Evolutionary conservation across 2,113 vertebrate genomes (phyloP), one percentile per base, ranked within the genome.

Genomic region (Callipepla squamata): DNA sequence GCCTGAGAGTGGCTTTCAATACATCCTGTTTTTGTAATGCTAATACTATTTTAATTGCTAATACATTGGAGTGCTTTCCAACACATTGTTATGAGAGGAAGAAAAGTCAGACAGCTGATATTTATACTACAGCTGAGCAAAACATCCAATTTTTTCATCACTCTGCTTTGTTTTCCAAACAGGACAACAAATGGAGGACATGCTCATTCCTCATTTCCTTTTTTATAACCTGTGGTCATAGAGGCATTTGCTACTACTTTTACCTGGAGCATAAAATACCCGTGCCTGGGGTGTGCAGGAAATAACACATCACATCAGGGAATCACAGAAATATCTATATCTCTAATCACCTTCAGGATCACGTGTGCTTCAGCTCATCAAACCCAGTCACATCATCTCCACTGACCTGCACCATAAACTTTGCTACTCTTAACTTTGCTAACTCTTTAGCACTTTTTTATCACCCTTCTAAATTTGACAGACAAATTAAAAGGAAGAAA

Each of bases 371-470:
- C 5, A 1, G 19, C 57, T 90, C 47, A 72, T 38, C 44, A 69
- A 45, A 81, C 4, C 20, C 57, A 18, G 26, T 50, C 38, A 19
- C 1, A 4, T 28, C 50, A 62, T n/a, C 18, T 32, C 25, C 70
- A 23, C 19, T 4, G 2, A 42, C 12, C 22, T n/a, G 59, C 57
- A n/a, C 23, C 7, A 32, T 0, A 1, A 55, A 38, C 19, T 28
- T 1, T 8, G 14, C 40, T 30, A 34, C 36, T 13, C 36, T 62
- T 66, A 69, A 47, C 42, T 58, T 50, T 65, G 25, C 48, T 83
- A 63, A 63, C 69, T 22, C 18, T n/a, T 78, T 47, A 45, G 15
- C 9, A 17, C 42, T 48, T 9, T 32, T 92, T 80, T 30, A 34
- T 57, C 38, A 55, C 1, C 5, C 1, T 10, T 3, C 2, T 68